Conservation (phyloP, 2,113 vertebrate species). For the Marmota monax region DNA sequence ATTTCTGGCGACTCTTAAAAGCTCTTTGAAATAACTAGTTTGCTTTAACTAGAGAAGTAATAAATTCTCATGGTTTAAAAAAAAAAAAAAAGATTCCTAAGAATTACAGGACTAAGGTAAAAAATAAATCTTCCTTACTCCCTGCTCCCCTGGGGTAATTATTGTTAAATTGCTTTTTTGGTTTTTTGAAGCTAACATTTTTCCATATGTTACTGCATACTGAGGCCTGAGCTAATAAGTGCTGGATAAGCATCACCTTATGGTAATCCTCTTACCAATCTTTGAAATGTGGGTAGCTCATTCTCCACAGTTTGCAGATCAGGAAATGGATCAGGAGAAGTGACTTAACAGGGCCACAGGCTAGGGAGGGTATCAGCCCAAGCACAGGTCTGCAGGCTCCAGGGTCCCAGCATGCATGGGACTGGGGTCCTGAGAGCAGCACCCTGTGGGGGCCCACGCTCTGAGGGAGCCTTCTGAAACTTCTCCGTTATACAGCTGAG, state of each 20-base stretch:
- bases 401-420: too few species aligned
- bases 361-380: not conserved
- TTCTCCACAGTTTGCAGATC: not conserved
- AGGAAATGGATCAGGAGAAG: not conserved
- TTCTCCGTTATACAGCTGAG: not conserved
- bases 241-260: not conserved
- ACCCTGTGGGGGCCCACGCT: not conserved
- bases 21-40: not conserved
- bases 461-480: not conserved
- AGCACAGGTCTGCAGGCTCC: not conserved
- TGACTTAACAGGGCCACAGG: not conserved
- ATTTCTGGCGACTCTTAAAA: not conserved
- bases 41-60: constrained; percentile 4
- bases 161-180: not conserved
- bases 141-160: not conserved
- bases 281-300: constrained; percentile 6
- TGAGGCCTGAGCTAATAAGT: not conserved
- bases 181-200: not conserved
- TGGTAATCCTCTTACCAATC: not conserved
- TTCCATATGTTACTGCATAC: not conserved
- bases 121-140: not conserved
- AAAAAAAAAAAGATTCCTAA: not conserved
- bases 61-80: not conserved
- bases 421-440: not conserved
- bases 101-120: not conserved